phyloP scores from a whole-genome alignment of 2,888 invertebrate genomes.

The Metopia argyrocephala region DNA sequence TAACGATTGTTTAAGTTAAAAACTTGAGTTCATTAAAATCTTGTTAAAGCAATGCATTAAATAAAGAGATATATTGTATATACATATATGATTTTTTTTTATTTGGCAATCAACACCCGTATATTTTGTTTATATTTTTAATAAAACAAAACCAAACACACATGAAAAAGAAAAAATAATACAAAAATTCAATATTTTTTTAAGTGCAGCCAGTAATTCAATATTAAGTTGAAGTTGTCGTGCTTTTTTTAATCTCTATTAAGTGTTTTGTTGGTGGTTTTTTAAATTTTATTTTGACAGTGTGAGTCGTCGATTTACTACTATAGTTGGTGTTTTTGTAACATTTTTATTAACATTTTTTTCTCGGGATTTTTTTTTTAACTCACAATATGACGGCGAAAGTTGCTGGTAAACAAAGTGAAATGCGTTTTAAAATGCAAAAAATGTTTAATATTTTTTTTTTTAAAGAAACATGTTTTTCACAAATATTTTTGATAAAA shows the following conservation, averaged over 20 bases:
- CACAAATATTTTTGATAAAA: conserved; percentile 3
- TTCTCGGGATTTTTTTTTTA: conserved; percentile 32
- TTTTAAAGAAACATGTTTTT: not conserved
- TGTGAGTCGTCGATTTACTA: conserved; percentile 16
- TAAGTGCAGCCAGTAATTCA: conserved; percentile 26
- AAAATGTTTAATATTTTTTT: conserved; percentile 17
- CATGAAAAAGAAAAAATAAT: not conserved
- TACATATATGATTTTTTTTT: conserved; percentile 1
- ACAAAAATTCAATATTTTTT: not conserved
- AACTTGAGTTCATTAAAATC: conserved; percentile 11
- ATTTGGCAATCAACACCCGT: conserved; percentile 46
- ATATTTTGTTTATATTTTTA: conserved; percentile 14
- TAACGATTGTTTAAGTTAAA: not conserved
- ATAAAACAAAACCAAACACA: not conserved
- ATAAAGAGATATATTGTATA: not conserved
- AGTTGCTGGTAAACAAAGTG: conserved; percentile 45
- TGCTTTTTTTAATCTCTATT: conserved; percentile 19
- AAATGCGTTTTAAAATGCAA: conserved; percentile 55
- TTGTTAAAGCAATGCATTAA: not conserved
- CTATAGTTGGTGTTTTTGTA: not conserved
- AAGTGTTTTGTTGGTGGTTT: conserved; percentile 11
- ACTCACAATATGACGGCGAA: conserved; percentile 54
- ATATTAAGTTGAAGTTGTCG: conserved; percentile 34
- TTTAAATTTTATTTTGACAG: conserved; percentile 22
- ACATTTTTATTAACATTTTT: not conserved